Conservation (phyloP, 2,797 vertebrate species). For the Tiaroga cobitis region DNA sequence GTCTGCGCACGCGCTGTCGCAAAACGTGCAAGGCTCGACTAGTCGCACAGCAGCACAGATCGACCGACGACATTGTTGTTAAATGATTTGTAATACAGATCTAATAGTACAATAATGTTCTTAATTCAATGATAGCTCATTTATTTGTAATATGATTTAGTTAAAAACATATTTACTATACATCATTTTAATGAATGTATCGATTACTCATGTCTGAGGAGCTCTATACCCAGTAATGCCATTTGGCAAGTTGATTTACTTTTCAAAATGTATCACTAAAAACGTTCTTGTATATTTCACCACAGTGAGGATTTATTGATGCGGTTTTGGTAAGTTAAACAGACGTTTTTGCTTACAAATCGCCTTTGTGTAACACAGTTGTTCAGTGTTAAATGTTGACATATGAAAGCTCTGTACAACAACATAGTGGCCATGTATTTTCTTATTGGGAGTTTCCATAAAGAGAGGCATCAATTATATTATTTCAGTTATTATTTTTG, state of each 20-base stretch:
- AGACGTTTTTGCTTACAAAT: background rate
- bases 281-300: background rate
- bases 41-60: conserved; percentile 45
- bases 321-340: background rate
- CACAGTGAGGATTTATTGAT: background rate
- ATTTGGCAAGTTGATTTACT: background rate
- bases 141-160: background rate
- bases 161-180: background rate
- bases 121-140: background rate
- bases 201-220: conserved; percentile 16
- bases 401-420: background rate
- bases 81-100: background rate
- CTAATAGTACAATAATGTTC: background rate
- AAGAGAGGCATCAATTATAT: background rate
- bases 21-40: conserved; percentile 20
- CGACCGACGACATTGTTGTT: background rate
- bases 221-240: background rate
- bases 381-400: background rate
- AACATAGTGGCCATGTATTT: background rate
- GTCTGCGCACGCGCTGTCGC: conserved; percentile 20
- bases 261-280: background rate
- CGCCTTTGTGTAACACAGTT: background rate
- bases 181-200: background rate
- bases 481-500: background rate
- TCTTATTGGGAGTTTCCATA: background rate